Base-by-base conservation (phyloP, 2,888 invertebrate species). In the Chrysopilus asiliformis region DNA sequence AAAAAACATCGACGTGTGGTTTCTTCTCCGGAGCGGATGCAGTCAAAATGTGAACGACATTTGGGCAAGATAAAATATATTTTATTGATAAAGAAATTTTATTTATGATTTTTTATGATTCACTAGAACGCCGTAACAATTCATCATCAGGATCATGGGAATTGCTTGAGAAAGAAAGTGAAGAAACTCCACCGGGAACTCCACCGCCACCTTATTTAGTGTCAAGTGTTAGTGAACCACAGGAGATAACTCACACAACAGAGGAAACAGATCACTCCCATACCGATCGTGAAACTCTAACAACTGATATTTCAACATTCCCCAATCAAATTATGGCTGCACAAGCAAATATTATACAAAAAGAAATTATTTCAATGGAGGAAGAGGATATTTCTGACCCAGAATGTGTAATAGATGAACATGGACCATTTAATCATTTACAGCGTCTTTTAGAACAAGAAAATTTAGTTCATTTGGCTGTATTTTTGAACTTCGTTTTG, bases 311-410 rank as follows among this genome's bases (percentile, higher is more conserved):
- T 6, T 22, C 39, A 20, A 18, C 31, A 25, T 41, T 52, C 53
- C 55, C 54, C 50, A 55, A 46, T 34, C 58, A 55, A 45, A 57
- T 58, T 39, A 50, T 55, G 22, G 56, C 58, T 22, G 56, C 58
- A 20, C 60, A 59, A 45, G 49, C 56, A 5, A 55, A 51, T 42
- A 50, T 53, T 30, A 52, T 53, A 3, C 85, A 84, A 55, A 73
- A 81, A 56, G 79, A 81, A 30, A 91, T 93, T 40, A 87, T 93
- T 52, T 89, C 89, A 12, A 91, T 93, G 86, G 93, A 94, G 58
- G 93, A 93, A 55, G 93, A 93, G 53, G 91, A 91, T 51, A 79
- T 84, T 43, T 86, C 87, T 1, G 84, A 87, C 52, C 81, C 83
- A 50, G 86, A 87, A 64, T 76, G 79, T 57, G 67, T 74, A 58